phyloP scores from a whole-genome alignment of 2,113 vertebrate genomes.

The Nettapus auritus region DNA sequence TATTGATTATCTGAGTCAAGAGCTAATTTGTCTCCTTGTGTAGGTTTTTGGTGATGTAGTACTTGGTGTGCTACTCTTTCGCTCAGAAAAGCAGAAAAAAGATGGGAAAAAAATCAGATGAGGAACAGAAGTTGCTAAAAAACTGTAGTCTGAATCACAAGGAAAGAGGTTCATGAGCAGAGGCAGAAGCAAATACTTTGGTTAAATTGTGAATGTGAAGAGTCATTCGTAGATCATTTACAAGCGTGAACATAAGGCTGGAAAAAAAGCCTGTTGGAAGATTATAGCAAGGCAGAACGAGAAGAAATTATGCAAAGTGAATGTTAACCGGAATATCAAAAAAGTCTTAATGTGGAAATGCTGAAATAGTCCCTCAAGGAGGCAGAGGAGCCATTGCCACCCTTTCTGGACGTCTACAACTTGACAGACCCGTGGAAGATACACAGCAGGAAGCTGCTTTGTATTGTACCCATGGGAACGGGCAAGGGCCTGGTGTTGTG shows the following conservation, averaged over 20 bases:
- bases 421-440: not conserved
- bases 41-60: not conserved
- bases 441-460: not conserved
- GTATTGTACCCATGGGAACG: not conserved
- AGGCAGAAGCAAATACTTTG: not conserved
- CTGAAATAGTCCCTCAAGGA: not conserved
- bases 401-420: not conserved
- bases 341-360: not conserved
- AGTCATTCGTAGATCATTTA: not conserved
- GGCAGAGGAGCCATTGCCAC: not conserved
- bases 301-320: not conserved
- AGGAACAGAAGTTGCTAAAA: not conserved
- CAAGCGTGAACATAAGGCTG: not conserved
- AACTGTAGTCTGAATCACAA: not conserved
- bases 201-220: not conserved
- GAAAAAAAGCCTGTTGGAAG: not conserved
- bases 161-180: not conserved
- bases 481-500: not conserved
- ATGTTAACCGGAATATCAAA: not conserved
- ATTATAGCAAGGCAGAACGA: not conserved
- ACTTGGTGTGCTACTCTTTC: not conserved
- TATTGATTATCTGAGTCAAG: not conserved
- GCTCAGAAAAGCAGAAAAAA: not conserved
- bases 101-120: not conserved
- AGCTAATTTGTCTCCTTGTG: not conserved